phyloP scores from a whole-genome alignment of 1,140 invertebrate genomes.

The Arion vulgaris region DNA sequence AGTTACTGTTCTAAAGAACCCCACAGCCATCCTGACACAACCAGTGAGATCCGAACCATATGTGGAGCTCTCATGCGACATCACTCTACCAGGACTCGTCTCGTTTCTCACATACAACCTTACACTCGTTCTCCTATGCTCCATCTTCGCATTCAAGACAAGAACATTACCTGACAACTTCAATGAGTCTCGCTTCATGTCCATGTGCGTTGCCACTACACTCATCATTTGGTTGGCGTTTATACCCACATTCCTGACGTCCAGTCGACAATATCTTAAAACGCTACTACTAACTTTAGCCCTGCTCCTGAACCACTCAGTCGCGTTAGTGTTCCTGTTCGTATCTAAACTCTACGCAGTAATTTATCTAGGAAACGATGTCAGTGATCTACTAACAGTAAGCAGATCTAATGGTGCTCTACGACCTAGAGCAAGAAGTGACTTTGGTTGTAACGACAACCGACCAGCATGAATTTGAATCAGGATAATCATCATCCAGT shows the following conservation, averaged over 20 bases:
- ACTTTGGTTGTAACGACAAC: no score
- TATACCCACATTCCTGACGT: neutral
- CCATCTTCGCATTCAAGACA: conserved; percentile 86
- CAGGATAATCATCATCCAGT: no score
- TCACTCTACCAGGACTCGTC: conserved; percentile 33
- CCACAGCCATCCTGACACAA: neutral
- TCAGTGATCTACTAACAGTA: neutral
- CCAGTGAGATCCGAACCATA: neutral
- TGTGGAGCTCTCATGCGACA: conserved; percentile 32
- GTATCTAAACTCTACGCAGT: conserved; percentile 7
- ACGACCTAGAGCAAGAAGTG: no score
- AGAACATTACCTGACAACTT: conserved; percentile 57
- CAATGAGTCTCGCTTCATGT: no score
- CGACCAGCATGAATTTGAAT: no score
- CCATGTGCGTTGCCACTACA: conserved; percentile 10
- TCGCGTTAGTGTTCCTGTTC: conserved; percentile 1
- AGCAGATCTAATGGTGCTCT: neutral
- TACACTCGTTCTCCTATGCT: conserved; percentile 87
- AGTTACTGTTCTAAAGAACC: neutral
- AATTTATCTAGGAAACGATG: neutral
- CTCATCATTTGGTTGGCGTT: conserved; percentile 10
- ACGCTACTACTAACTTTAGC: neutral
- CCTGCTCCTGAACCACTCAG: conserved; percentile 12
- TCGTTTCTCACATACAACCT: conserved; percentile 85
- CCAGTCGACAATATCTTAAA: conserved; percentile 7